Conservation (phyloP, 2,888 invertebrate genomes). For the Polydrusus pterygomalis region DNA sequence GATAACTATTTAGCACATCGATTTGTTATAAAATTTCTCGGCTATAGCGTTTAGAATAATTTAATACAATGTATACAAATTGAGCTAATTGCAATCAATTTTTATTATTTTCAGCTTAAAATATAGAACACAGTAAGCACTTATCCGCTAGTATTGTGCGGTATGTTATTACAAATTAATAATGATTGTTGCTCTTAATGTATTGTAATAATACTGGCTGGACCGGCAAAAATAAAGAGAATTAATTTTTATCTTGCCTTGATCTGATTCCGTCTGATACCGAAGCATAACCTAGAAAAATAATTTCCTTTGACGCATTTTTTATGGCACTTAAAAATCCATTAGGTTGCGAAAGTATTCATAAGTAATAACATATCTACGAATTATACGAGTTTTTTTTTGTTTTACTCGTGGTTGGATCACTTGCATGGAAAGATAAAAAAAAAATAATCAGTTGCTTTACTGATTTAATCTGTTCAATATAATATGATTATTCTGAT, state of each 20-base stretch:
- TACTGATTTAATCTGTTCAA: background rate
- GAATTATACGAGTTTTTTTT: slow-evolving; percentile 36
- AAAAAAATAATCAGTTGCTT: slow-evolving; percentile 1
- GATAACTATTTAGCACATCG: no score
- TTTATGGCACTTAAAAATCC: slow-evolving; percentile 54
- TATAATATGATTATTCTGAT: no score
- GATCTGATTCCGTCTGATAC: slow-evolving; percentile 53
- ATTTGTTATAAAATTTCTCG: background rate
- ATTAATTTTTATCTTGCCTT: slow-evolving; percentile 51
- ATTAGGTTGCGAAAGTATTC: slow-evolving; percentile 55
- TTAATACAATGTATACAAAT: background rate
- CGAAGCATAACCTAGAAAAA: slow-evolving; percentile 51
- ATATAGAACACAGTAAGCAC: slow-evolving; percentile 25
- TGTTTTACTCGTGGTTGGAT: slow-evolving; percentile 9
- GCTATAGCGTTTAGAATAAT: background rate
- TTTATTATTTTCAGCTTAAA: slow-evolving; percentile 22
- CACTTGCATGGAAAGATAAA: slow-evolving; percentile 8
- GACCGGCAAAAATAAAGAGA: slow-evolving; percentile 36
- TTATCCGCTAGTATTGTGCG: slow-evolving; percentile 8
- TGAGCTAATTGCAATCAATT: slow-evolving; percentile 6
- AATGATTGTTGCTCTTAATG: slow-evolving; percentile 35
- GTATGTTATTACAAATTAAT: slow-evolving; percentile 32
- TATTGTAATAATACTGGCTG: slow-evolving; percentile 13
- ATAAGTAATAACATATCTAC: slow-evolving; percentile 48
- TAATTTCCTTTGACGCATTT: slow-evolving; percentile 50